These are phyloP conservation scores for Drosophila mulleri DNA, from an alignment of 2,888 invertebrate species.

Conservation along the genomic window DNA sequence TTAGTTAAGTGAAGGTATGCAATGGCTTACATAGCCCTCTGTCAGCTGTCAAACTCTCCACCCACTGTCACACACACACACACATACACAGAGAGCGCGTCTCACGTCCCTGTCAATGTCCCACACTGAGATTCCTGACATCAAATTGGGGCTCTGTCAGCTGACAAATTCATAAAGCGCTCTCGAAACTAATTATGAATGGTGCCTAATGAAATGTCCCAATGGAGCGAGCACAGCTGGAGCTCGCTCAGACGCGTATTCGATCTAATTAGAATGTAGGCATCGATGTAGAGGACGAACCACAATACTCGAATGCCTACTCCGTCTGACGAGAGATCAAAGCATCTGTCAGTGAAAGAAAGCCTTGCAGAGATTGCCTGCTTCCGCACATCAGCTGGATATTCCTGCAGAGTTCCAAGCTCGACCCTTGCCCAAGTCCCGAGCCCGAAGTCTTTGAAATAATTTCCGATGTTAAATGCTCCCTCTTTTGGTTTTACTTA, in stretches of 20 bases:
- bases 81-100: not conserved
- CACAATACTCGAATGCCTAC: not conserved
- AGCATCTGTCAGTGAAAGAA: not conserved
- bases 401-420: not conserved
- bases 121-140: not conserved
- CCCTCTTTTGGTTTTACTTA: not conserved
- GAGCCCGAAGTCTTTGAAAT: not conserved
- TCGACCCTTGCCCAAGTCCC: not conserved
- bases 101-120: not conserved
- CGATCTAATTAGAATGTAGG: constrained; percentile 1
- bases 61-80: not conserved
- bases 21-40: constrained; percentile 10
- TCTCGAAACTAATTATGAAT: constrained; percentile 24
- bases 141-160: constrained; percentile 6
- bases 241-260: not conserved
- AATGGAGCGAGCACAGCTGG: constrained; percentile 1
- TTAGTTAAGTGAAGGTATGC: constrained; percentile 30
- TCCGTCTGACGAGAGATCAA: not conserved
- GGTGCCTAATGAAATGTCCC: constrained; percentile 12
- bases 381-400: not conserved
- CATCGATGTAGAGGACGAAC: not conserved
- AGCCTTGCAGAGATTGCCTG: not conserved
- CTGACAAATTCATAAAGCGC: constrained; percentile 57
- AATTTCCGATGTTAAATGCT: not conserved
- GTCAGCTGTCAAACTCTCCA: constrained; percentile 23